Conservation (phyloP, 2,113 vertebrate species). For the Promerops cafer region DNA sequence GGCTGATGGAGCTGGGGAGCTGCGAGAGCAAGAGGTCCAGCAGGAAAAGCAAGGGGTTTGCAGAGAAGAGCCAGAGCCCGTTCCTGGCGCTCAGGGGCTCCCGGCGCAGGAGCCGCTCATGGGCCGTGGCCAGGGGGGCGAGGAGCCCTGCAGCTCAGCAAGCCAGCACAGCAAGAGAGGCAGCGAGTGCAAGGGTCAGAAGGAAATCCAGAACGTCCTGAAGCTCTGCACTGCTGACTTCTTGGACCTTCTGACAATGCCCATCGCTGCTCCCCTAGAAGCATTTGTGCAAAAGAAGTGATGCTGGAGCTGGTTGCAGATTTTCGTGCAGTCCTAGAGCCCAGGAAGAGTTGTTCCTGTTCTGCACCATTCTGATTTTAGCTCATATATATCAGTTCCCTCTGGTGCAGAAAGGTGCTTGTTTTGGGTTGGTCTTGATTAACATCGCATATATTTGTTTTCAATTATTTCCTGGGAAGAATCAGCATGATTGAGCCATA, state of each 20-base stretch:
- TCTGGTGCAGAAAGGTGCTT: not conserved
- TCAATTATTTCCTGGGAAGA: not conserved
- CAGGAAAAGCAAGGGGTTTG: not conserved
- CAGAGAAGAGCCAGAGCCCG: not conserved
- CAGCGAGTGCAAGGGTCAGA: accelerated
- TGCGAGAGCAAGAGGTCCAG: not conserved
- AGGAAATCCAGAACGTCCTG: not conserved
- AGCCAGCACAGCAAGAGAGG: accelerated
- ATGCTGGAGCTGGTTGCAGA: not conserved
- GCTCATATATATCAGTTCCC: not conserved
- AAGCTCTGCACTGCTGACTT: not conserved
- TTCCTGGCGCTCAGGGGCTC: not conserved
- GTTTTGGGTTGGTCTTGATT: not conserved
- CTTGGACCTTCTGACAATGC: not conserved
- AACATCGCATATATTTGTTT: not conserved
- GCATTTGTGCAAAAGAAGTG: not conserved
- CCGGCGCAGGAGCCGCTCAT: not conserved
- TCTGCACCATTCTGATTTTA: not conserved
- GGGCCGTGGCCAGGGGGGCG: not conserved
- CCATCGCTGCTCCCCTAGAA: not conserved
- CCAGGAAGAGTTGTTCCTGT: not conserved
- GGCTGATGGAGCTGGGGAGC: constrained; percentile 29
- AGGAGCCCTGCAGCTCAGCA: not conserved
- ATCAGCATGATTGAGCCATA: not conserved
- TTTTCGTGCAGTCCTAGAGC: accelerated